Evolutionary conservation across 2,797 vertebrate species (phyloP).

Genomic region (Etheostoma perlongum): DNA sequence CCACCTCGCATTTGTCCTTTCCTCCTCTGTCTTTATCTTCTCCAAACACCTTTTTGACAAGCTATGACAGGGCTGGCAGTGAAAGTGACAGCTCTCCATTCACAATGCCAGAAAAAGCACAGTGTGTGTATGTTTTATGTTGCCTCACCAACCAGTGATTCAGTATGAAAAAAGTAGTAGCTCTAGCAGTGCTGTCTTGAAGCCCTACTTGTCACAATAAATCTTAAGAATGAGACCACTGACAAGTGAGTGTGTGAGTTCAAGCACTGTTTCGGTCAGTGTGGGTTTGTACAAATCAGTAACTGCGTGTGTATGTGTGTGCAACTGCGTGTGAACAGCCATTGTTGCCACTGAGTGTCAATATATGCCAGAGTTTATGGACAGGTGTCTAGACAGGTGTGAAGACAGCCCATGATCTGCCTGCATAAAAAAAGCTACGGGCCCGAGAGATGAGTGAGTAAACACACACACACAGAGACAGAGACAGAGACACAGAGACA

Average conservation of each 20-base stretch:
- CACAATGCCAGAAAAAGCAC: constrained; percentile 34
- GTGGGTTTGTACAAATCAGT: constrained; percentile 33
- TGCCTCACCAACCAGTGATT: constrained; percentile 30
- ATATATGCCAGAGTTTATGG: constrained; percentile 43
- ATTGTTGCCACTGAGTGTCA: constrained; percentile 53
- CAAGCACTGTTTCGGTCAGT: constrained; percentile 30
- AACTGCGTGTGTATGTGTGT: constrained; percentile 9
- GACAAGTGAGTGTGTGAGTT: constrained; percentile 42
- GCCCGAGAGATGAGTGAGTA: not conserved
- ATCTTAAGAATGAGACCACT: constrained; percentile 30
- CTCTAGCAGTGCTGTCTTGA: constrained; percentile 43
- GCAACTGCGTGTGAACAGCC: constrained; percentile 32
- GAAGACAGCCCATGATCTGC: constrained; percentile 50
- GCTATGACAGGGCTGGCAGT: constrained; percentile 25
- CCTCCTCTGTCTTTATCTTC: constrained; percentile 33
- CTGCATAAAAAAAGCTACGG: constrained; percentile 32
- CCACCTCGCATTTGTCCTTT: constrained; percentile 36
- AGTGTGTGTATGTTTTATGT: constrained; percentile 39
- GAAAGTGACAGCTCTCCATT: constrained; percentile 49
- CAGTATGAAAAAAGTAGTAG: constrained; percentile 21
- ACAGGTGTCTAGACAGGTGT: constrained; percentile 37
- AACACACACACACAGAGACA: constrained; percentile 12
- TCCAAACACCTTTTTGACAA: constrained; percentile 34
- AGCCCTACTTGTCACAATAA: constrained; percentile 53
- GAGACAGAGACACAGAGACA: no score